Evolutionary conservation across 1,140 invertebrate species (phyloP), one percentile per base, ranked within the genome.

Genomic region (Pissodes strobi): DNA sequence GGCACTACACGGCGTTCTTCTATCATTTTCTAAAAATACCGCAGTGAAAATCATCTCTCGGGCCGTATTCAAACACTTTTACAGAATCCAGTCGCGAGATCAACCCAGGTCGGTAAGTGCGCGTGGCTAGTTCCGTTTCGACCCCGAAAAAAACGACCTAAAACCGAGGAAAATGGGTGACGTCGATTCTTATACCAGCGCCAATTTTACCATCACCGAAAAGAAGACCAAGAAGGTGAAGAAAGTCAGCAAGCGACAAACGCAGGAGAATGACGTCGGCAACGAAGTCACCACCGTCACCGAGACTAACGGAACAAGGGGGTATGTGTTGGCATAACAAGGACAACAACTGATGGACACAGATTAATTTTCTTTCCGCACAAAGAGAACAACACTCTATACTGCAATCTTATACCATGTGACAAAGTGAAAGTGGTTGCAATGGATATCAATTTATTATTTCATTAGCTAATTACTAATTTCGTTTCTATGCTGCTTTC

Each of bases 171-270:
- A 81, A 79, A 92, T 93, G 90, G 90, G 90, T 79, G 91, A 93
- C 84, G 90, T 92, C 76, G 91, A 93, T 80, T 86, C 59, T 22
- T 68, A 64, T 30, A 86, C 88, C 63, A 86, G 88, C 83, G 88
- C 90, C 83, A 89, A 91, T 81, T 90, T 86, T 79, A 88, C 88
- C 74, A 88, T 88, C 73, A 90, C 89, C 70, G 89, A 91, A 83
- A 87, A 89, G 79, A 92, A 92, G 82, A 89, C 90, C 78, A 89
- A 90, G 80, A 93, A 93, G 86, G 89, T 91, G 82, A 93, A 92
- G 84, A 94, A 93, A 82, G 86, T 87, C 70, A 89, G 87, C 63
- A 91, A 90, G 77, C 86, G 89, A 76, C 85, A 89, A 79, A 89
- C 91, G 77, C 87, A 86, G 70, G 88, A 85, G 70, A 84, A 86